These are phyloP conservation scores for Nomia melanderi DNA, from an alignment of 1,140 invertebrate species.

Conservation along the genomic window DNA sequence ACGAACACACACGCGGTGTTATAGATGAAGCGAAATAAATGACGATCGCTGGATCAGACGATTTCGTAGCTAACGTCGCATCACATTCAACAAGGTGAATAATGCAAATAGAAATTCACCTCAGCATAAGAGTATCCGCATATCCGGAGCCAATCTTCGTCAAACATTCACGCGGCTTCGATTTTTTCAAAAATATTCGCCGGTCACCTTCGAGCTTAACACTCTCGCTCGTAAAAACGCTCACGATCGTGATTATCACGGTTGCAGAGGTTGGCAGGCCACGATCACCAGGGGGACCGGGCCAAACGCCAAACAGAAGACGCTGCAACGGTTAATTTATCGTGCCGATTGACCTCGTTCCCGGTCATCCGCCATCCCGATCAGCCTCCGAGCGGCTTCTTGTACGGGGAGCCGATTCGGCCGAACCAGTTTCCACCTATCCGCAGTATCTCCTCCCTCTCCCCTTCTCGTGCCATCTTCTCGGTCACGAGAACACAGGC, in stretches of 20 bases:
- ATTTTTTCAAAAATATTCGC: too few relatives aligned
- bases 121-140: too few relatives aligned
- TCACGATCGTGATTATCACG: background rate
- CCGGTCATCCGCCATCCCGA: background rate
- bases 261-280: background rate
- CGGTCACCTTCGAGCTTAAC: too few relatives aligned
- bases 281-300: background rate
- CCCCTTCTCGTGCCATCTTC: background rate
- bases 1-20: too few relatives aligned
- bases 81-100: too few relatives aligned
- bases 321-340: background rate
- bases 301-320: background rate
- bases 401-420: background rate
- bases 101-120: too few relatives aligned
- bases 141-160: too few relatives aligned
- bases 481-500: background rate
- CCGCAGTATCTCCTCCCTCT: background rate
- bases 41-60: too few relatives aligned
- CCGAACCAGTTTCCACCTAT: background rate
- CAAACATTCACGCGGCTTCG: too few relatives aligned
- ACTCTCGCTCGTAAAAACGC: background rate
- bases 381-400: background rate
- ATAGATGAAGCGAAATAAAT: too few relatives aligned
- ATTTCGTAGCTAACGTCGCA: too few relatives aligned
- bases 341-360: background rate